Conservation (phyloP, 2,797 vertebrate species). For the Thamnophis elegans region DNA sequence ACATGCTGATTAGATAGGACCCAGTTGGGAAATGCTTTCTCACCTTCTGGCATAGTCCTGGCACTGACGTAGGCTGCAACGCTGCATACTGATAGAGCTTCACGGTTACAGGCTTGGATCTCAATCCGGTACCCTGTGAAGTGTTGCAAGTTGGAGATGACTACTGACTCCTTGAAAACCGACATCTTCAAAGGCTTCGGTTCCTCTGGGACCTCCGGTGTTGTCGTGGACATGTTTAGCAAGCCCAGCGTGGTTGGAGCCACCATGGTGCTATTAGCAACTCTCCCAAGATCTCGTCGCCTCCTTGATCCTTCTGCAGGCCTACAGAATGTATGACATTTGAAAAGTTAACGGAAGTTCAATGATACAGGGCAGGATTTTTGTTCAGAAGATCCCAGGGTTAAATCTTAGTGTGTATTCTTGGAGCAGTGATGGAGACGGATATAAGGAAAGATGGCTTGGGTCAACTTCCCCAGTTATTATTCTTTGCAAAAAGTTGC, state of each 20-base stretch:
- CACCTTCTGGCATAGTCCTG: constrained; percentile 93
- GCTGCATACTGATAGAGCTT: constrained; percentile 78
- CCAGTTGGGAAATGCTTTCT: neutral
- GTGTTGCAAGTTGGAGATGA: constrained; percentile 90
- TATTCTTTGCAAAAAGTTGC: neutral
- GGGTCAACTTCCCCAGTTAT: neutral
- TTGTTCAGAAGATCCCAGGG: neutral
- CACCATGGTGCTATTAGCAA: constrained; percentile 76
- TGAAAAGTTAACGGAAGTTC: neutral
- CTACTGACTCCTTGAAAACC: constrained; percentile 82
- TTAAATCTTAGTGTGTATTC: neutral
- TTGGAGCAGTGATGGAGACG: neutral
- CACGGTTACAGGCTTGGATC: constrained; percentile 93
- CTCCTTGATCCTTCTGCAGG: constrained; percentile 68
- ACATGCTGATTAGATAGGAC: too few species aligned
- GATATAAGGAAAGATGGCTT: neutral
- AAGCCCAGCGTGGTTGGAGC: constrained; percentile 64
- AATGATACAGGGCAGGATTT: too few species aligned
- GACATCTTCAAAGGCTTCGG: constrained; percentile 75
- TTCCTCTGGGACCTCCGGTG: constrained; percentile 61
- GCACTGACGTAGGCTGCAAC: constrained; percentile 89
- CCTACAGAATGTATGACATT: constrained; percentile 60
- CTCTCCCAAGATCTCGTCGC: constrained; percentile 78
- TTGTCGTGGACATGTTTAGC: constrained; percentile 68
- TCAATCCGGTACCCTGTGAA: constrained; percentile 97